phyloP scores from a whole-genome alignment of 2,797 vertebrate species.

The Potorous gilbertii region DNA sequence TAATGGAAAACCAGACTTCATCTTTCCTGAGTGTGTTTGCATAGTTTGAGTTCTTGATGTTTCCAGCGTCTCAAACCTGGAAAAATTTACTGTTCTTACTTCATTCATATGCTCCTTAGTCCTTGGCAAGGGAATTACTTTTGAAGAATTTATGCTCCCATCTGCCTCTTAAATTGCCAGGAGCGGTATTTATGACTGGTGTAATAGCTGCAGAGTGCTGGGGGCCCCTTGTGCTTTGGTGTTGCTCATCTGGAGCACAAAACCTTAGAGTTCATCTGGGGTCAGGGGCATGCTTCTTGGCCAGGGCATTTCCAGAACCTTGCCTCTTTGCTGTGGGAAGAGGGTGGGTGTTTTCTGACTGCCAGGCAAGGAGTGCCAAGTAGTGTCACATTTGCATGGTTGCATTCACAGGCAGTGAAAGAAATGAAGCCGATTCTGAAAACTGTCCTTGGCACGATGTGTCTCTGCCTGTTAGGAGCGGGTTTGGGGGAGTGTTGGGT shows the following conservation, averaged over 20 bases:
- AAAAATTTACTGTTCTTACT: slow-evolving; percentile 64
- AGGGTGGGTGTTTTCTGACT: neutral
- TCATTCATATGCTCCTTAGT: slow-evolving; percentile 63
- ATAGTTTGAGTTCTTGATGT: neutral
- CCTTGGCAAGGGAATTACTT: slow-evolving; percentile 64
- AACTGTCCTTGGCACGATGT: slow-evolving; percentile 3
- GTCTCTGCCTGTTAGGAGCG: slow-evolving; percentile 38
- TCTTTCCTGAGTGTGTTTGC: slow-evolving; percentile 37
- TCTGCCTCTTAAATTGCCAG: slow-evolving; percentile 59
- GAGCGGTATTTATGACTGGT: slow-evolving; percentile 9
- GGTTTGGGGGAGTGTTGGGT: neutral
- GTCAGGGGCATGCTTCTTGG: slow-evolving; percentile 30
- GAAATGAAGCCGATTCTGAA: slow-evolving; percentile 48
- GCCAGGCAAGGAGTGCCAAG: slow-evolving; percentile 24
- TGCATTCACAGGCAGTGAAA: slow-evolving; percentile 62
- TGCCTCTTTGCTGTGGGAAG: slow-evolving; percentile 30
- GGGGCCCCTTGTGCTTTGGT: neutral
- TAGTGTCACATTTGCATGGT: slow-evolving; percentile 58
- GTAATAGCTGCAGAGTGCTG: neutral
- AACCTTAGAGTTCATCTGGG: slow-evolving; percentile 11
- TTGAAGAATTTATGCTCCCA: slow-evolving; percentile 67
- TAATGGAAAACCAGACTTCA: slow-evolving; percentile 40
- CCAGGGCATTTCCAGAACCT: slow-evolving; percentile 21
- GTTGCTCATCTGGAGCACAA: accelerated
- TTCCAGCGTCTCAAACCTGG: slow-evolving; percentile 63